These are phyloP conservation scores for Esox niger DNA, from an alignment of 2,113 vertebrate genomes.

Conservation along the genomic window DNA sequence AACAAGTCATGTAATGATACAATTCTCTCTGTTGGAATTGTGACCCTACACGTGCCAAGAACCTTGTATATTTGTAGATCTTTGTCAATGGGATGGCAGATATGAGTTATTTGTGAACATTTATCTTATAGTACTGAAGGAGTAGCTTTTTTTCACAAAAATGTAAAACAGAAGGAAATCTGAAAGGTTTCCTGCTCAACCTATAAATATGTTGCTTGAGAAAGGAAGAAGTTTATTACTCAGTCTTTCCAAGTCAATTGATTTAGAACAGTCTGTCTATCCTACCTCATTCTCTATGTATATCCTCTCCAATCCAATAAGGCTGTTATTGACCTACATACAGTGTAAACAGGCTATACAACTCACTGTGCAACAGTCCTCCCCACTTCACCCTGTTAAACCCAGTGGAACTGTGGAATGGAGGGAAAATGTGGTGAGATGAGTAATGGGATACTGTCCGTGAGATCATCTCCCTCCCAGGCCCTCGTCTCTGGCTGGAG, in stretches of 20 bases:
- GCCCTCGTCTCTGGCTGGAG: neutral
- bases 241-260: neutral
- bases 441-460: conserved; percentile 26
- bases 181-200: too few species aligned
- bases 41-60: too few species aligned
- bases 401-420: neutral
- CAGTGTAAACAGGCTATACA: too few species aligned
- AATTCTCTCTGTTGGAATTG: too few species aligned
- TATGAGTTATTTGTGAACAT: too few species aligned
- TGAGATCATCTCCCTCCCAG: conserved; percentile 7
- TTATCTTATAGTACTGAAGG: neutral
- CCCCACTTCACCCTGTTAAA: neutral
- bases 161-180: too few species aligned
- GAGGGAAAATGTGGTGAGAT: conserved; percentile 11
- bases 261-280: neutral
- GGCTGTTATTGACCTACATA: neutral
- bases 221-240: neutral
- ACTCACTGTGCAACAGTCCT: too few species aligned
- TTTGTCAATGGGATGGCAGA: too few species aligned
- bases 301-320: neutral
- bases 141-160: too few species aligned
- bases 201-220: neutral
- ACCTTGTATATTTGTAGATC: too few species aligned
- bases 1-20: too few species aligned
- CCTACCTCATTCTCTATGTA: neutral